A percentile compares a stretch with the other conserved stretches of the same genome.
phyloP scores from a whole-genome alignment of 2,797 vertebrate species.

The Eospalax fontanierii region DNA sequence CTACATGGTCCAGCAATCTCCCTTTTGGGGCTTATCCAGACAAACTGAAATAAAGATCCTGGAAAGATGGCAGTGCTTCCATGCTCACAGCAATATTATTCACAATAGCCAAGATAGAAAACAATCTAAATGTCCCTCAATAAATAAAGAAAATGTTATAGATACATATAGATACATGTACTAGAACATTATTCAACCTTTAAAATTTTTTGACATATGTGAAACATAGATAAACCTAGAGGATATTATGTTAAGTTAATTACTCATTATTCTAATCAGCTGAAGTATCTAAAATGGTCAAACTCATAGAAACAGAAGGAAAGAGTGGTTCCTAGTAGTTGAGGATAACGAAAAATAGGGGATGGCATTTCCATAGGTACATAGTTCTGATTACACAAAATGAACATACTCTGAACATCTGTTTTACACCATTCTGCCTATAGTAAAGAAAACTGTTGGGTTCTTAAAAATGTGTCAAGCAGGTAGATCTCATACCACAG shows the following conservation, averaged over 20 bases:
- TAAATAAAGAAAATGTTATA: background rate
- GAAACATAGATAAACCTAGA: background rate
- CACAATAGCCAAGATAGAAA: background rate
- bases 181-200: background rate
- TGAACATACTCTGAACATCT: background rate
- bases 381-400: background rate
- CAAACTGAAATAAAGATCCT: background rate
- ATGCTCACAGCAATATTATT: background rate
- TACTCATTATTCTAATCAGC: background rate
- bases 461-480: background rate
- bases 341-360: background rate
- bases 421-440: background rate
- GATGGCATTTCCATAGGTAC: background rate
- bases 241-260: background rate
- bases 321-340: background rate
- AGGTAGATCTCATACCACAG: background rate
- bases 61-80: background rate
- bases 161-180: background rate
- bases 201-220: background rate
- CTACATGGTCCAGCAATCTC: background rate
- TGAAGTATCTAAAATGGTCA: background rate
- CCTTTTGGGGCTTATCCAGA: background rate
- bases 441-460: background rate
- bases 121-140: background rate
- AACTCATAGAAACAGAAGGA: too few relatives aligned